These are phyloP conservation scores for Saxicola maurus DNA, from an alignment of 2,797 vertebrate species.

Conservation along the genomic window DNA sequence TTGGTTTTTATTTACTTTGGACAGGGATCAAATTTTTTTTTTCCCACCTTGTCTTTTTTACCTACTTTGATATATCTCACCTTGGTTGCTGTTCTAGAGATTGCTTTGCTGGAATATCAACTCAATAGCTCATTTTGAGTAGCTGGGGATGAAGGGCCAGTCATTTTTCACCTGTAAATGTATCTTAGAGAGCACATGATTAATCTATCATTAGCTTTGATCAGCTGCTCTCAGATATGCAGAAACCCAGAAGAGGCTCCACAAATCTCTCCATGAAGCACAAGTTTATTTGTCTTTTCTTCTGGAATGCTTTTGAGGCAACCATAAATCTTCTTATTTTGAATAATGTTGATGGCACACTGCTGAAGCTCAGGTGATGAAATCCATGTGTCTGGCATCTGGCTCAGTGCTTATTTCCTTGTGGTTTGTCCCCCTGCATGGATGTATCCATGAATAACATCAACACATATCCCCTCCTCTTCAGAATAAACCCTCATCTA, in stretches of 20 bases:
- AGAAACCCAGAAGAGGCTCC: background rate
- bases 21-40: background rate
- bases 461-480: background rate
- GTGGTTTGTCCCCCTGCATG: background rate
- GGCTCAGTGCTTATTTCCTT: background rate
- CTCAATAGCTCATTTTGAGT: background rate
- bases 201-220: background rate
- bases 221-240: background rate
- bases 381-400: background rate
- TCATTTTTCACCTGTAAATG: background rate
- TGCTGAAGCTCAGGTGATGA: background rate
- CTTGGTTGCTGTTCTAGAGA: background rate
- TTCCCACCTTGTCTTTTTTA: background rate
- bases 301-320: background rate
- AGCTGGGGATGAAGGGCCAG: background rate
- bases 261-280: background rate
- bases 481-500: background rate
- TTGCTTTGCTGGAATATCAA: background rate
- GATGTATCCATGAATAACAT: background rate
- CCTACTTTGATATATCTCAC: background rate
- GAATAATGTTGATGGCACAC: background rate
- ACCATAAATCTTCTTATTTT: background rate
- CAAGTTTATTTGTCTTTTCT: background rate
- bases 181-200: background rate
- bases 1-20: conserved; percentile 4